Base-by-base conservation (phyloP, 2,113 vertebrate genomes). In the Nymphicus hollandicus region DNA sequence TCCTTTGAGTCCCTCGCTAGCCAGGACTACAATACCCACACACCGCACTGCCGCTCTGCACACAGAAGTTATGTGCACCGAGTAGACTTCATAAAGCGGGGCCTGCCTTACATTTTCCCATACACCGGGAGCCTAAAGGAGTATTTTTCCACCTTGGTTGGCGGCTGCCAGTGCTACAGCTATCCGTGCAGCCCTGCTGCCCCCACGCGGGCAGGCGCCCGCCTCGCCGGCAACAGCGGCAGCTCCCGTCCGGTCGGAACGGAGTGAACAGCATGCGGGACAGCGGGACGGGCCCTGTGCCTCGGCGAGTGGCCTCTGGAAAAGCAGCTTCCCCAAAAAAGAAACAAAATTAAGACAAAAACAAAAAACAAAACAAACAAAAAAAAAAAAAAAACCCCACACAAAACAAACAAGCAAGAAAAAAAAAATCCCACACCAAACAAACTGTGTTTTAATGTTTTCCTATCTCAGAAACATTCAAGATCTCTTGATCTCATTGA, bases 61-160 rank as follows among this genome's bases (percentile, higher is more conserved):
- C 31, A 5, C 24, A 17, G 0, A 12, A 27, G 28, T 6, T 20
- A 0, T 0, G 4, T 1, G 3, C 7, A 4, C 2, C 4, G 33
- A 3, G 46, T 12, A 71, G 77, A 6, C 37, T 20, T 29, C 0
- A 3, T 3, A 6, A 13, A 22, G 33, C 56, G 17, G 10, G 2
- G 5, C 6, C 66, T 3, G 73, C 18, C 37, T 9, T 7, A 4
- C 22, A 1, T 19, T 41, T 53, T 4, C 22, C 46, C 1, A 6
- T 35, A 3, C 3, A 5, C 43, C 4, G 19, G 33, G 24, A 72
- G 76, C 43, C 4, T 33, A 46, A 28, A 20, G 9, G 29, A 55
- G 31, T 18, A 5, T 7, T 27, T 8, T 37, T 9, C 1, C 13
- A 1, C 2, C 27, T 3, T 5, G 2, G 52, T 24, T 7, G 24